Evolutionary conservation across 64 coral and sea anemone genomes (phyloP), one percentile per base, ranked within the genome.

Genomic region (Montipora cactus): DNA sequence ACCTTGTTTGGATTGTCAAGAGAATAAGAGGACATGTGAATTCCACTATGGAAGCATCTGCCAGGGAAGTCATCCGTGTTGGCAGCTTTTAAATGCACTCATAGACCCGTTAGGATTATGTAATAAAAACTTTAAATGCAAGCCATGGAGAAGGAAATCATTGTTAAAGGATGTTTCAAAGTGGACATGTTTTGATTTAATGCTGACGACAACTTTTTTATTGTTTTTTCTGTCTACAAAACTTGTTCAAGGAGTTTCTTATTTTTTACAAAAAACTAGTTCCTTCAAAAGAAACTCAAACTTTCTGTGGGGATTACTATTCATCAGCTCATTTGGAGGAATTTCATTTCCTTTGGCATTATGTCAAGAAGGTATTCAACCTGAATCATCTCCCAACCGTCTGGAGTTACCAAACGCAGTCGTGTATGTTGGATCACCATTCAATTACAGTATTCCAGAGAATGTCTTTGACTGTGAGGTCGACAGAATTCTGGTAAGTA

Each of bases 401-500:
- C 46, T 64, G 51, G 59, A 84, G 21, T 52, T 98, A 21, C 51
- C n/a, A 13, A 88, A 98, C 75, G 61, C 77, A 3, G 74, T 93
- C 15, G 81, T 83, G 16, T 88, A 68, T 10, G 59, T 98, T 73
- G 96, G 96, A 57, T 87, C 62, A 19, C 85, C 78, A 18, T 95
- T 98, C 79, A 44, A 48, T 44, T 95, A 95, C 75, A 93, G 90
- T 49, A 90, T 98, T 92, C 87, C 96, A 87, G 57, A 75, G 18
- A 77, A 66, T 53, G 77, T 37, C 67, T 98, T 98, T 76, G 53
- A 93, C 59, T 98, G 96, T 87, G 67, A 95, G 11, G 78, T 98
- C 59, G 85, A 98, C 16, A 59, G 76, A 13, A 67, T 98, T 79
- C 84, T 95, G 96, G 96, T 98, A 87, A 95, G 96, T 76, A 46